Base-by-base conservation (phyloP, 1,140 invertebrate genomes). In the Notospermus geniculatus region DNA sequence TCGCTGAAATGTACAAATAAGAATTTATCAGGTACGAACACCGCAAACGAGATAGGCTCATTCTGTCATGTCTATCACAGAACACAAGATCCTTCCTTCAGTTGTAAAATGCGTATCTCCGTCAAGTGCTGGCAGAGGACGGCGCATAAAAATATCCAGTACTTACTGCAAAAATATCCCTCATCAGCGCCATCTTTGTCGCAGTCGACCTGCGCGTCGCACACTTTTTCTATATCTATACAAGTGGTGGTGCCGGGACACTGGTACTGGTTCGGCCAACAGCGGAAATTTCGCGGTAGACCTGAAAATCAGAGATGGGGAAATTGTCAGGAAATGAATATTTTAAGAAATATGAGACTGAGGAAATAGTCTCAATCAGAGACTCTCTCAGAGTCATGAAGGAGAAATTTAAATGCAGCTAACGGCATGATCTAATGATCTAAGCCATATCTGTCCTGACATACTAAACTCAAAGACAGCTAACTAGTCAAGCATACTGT, bases 161-260 rank as follows among this genome's bases (percentile, higher is more conserved):
- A 59, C 77, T 67, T 63, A 72, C 71, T 29, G 57, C 71, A 73
- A 57, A 64, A 64, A 19, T 55, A 25, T 13, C 71, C 70, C 36
- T 73, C 70, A 53, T 71, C 70, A 13, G 68, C 64, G 11, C 57
- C 55, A 64, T 71, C 63, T 19, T 45, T 41, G 2, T 19, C 25
- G 52, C 70, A 73, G 50, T 74, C 67, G 17, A 39, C 45, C 1
- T 50, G 13, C 0, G 61, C 60, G 59, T 74, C 67, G 63, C 72
- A 74, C 13, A 74, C 53, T 23, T 65, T 55, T 9, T 19, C 28
- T n/a, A 68, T 55, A 17, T 59, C 55, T 46, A 74, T 71, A 52
- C 70, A 72, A 41, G 53, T 41, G 5, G 29, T 29, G 1, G 68
- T 71, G 2, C 63, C 62, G 7, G 65, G 65, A 61, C 70, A 73